These are phyloP conservation scores for Carassius auratus DNA, from an alignment of 2,113 vertebrate species.

Conservation along the genomic window DNA sequence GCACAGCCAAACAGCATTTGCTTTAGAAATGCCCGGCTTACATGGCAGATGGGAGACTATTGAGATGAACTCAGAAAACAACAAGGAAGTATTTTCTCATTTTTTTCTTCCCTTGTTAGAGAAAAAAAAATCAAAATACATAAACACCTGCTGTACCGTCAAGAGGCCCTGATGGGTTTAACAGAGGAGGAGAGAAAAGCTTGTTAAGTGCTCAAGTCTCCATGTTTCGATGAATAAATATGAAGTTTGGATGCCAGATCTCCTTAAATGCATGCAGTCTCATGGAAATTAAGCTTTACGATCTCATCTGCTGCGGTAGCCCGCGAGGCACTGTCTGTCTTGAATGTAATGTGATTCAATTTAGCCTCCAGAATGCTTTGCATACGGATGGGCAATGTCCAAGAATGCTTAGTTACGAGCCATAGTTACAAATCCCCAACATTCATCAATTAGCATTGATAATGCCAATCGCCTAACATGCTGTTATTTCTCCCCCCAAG, in stretches of 20 bases:
- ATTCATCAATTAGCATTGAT: slow-evolving; percentile 40
- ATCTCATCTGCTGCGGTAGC: slow-evolving; percentile 60
- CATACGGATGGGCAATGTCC: slow-evolving; percentile 51
- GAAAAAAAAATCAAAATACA: slow-evolving; percentile 54
- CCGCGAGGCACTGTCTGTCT: slow-evolving; percentile 38
- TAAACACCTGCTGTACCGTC: slow-evolving; percentile 35
- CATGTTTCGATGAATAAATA: slow-evolving; percentile 61
- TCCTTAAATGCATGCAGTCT: slow-evolving; percentile 62
- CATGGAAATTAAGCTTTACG: slow-evolving; percentile 61
- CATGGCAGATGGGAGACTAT: slow-evolving; percentile 61
- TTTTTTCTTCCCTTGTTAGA: slow-evolving; percentile 43
- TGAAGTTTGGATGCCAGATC: slow-evolving; percentile 59
- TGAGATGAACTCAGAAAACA: slow-evolving; percentile 56
- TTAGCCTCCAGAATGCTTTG: slow-evolving; percentile 55
- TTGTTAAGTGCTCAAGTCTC: slow-evolving; percentile 59
- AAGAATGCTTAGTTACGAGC: slow-evolving; percentile 44
- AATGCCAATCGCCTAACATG: slow-evolving; percentile 37
- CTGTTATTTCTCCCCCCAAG: not conserved
- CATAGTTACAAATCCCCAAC: slow-evolving; percentile 36
- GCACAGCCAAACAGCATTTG: slow-evolving; percentile 48
- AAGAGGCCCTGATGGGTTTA: slow-evolving; percentile 54
- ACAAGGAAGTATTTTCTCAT: slow-evolving; percentile 50
- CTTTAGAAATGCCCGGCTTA: slow-evolving; percentile 42
- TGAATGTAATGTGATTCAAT: slow-evolving; percentile 55
- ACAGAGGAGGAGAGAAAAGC: slow-evolving; percentile 44